phyloP scores from a whole-genome alignment of 2,113 vertebrate genomes.

The Tachysurus fulvidraco region DNA sequence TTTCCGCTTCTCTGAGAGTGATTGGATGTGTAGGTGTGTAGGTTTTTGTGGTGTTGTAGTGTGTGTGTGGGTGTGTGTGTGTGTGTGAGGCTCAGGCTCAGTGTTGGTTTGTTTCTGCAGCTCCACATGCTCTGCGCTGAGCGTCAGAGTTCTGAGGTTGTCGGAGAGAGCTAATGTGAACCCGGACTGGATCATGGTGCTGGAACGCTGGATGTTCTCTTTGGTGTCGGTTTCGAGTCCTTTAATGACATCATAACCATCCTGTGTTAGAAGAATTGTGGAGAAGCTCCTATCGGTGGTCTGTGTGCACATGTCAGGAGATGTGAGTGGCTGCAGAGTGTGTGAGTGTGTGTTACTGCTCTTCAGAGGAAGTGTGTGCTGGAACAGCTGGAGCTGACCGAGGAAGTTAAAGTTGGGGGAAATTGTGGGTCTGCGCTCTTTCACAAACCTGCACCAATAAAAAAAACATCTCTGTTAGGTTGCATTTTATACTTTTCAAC shows the following conservation, averaged over 20 bases:
- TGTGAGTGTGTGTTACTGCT: background rate
- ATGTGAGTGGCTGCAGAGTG: slow-evolving; percentile 24
- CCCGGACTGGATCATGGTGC: slow-evolving; percentile 3
- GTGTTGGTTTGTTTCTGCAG: slow-evolving; percentile 13
- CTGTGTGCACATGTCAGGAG: slow-evolving; percentile 37
- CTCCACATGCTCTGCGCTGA: slow-evolving; percentile 42
- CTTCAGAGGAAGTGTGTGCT: slow-evolving; percentile 67
- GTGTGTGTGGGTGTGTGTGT: slow-evolving; percentile 26
- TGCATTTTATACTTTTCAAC: no score
- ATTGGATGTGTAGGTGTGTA: slow-evolving; percentile 59
- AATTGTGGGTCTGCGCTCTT: slow-evolving; percentile 78
- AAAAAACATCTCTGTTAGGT: background rate
- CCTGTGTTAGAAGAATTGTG: slow-evolving; percentile 9
- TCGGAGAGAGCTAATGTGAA: slow-evolving; percentile 52
- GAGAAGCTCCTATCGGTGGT: background rate
- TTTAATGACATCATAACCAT: background rate
- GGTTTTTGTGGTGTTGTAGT: slow-evolving; percentile 47
- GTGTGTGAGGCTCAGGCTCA: slow-evolving; percentile 12
- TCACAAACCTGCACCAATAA: slow-evolving; percentile 73
- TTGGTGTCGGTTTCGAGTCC: slow-evolving; percentile 2
- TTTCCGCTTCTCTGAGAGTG: slow-evolving; percentile 68
- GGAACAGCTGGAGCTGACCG: slow-evolving; percentile 78
- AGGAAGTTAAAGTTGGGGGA: slow-evolving; percentile 84
- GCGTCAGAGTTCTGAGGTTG: slow-evolving; percentile 44
- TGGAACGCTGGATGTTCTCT: background rate